These are phyloP conservation scores for Ditylenchus dipsaci DNA, from an alignment of 1,140 invertebrate species.

Conservation along the genomic window DNA sequence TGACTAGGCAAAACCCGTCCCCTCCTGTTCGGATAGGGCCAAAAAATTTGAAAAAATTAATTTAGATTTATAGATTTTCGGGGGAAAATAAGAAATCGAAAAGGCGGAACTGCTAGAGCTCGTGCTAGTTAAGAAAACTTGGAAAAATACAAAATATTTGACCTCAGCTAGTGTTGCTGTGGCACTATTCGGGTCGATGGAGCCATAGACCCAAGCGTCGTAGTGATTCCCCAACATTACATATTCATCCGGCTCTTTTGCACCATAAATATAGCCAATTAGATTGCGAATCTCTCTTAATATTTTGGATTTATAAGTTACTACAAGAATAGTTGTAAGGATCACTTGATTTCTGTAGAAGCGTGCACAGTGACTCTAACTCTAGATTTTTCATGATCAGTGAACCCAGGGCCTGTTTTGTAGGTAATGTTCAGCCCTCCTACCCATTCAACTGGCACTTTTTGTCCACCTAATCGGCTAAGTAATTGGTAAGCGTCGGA, in stretches of 20 bases:
- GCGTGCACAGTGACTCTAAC: conserved; percentile 47
- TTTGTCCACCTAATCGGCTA: conserved; percentile 35
- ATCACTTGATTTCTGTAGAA: conserved; percentile 33
- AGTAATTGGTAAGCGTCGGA: conserved; percentile 50
- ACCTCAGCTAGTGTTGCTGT: conserved; percentile 64
- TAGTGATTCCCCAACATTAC: conserved; percentile 66
- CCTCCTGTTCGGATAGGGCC: too few relatives aligned
- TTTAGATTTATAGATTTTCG: too few relatives aligned
- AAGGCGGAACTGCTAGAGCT: too few relatives aligned
- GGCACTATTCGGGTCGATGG: conserved; percentile 57
- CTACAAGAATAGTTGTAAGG: not conserved
- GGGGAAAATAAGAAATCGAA: too few relatives aligned
- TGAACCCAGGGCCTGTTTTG: conserved; percentile 39
- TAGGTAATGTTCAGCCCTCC: conserved; percentile 58
- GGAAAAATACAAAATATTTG: too few relatives aligned
- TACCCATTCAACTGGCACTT: conserved; percentile 42
- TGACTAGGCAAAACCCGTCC: too few relatives aligned
- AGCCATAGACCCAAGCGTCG: conserved; percentile 64
- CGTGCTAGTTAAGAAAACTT: too few relatives aligned
- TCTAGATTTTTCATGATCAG: conserved; percentile 11
- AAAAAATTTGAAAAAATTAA: too few relatives aligned
- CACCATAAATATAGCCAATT: conserved; percentile 52
- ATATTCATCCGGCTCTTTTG: conserved; percentile 61
- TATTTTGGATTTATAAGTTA: conserved; percentile 18
- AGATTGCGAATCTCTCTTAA: conserved; percentile 52